Evolutionary conservation across 2,888 invertebrate species (phyloP).

Genomic region (Dione juno): DNA sequence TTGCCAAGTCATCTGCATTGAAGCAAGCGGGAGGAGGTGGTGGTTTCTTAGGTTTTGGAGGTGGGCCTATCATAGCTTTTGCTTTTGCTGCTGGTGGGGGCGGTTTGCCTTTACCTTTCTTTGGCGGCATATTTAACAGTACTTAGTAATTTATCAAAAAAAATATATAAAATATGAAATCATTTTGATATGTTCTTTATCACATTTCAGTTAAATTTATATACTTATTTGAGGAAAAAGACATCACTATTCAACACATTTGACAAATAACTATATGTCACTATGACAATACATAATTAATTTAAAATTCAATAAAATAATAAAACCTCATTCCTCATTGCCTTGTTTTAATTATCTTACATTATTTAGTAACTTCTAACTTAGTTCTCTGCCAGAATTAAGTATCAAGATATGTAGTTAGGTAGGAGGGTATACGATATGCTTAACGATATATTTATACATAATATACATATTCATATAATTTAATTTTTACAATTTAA

Average conservation of each 20-base stretch:
- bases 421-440: no score
- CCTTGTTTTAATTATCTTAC: no score
- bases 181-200: not conserved
- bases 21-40: constrained; percentile 76
- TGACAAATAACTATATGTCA: not conserved
- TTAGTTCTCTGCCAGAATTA: no score
- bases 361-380: no score
- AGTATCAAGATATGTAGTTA: no score
- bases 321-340: no score
- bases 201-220: constrained; percentile 1
- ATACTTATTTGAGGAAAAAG: no score
- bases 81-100: constrained; percentile 45
- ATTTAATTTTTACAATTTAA: no score
- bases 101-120: constrained; percentile 58
- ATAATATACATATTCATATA: no score
- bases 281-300: no score
- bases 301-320: not conserved
- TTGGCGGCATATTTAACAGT: constrained; percentile 57
- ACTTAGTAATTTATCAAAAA: not conserved
- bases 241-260: not conserved
- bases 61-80: constrained; percentile 52
- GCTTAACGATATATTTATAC: no score
- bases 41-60: constrained; percentile 68
- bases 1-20: constrained; percentile 61
- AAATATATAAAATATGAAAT: not conserved